Base-by-base conservation (phyloP, 2,113 vertebrate species). In the Cinclus mexicanus region DNA sequence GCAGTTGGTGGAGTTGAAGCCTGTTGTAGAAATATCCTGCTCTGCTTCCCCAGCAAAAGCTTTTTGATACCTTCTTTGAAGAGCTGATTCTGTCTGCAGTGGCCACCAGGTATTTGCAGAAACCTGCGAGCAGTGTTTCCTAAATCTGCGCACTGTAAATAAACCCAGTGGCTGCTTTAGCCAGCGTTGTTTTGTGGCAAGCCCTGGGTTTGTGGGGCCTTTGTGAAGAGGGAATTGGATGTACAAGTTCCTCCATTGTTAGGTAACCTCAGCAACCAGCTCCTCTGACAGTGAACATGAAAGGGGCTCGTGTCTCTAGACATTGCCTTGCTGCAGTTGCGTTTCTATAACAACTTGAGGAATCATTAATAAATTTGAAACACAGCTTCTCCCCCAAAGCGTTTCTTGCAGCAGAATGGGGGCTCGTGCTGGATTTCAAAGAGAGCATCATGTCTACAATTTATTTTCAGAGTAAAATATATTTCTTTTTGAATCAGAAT, bases 261-360 rank as follows among this genome's bases (percentile, higher is more conserved):
- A 56, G 91, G 93, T 94, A 89, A 94, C 87, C 93, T 94, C 87
- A 95, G 94, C 85, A 96, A 91, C 88, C 71, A 55, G 56, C 33
- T 80, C 75, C 41, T 59, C 2, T 77, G 79, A 46, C 86, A 68
- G 67, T 4, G 60, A 50, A 44, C 70, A 50, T 55, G 74, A 87
- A 80, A 91, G 89, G 67, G 88, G 16, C 90, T 80, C 20, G 1
- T 72, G 68, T 88, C 75, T 87, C 85, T 4, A 70, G 85, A 83
- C 65, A n/a, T 23, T 88, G 85, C 74, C 60, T 92, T 12, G 39
- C 79, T 74, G 85, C 63, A 14, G 3, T 65, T 85, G 67, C 0
- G 41, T 96, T 93, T 93, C 93, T 95, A 35, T 89, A 95, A 88
- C 90, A 93, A 93, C 95, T 96, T 77, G 79, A 70, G 70, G 49